phyloP scores from a whole-genome alignment of 1,140 invertebrate genomes.

The Hypothenemus hampei region DNA sequence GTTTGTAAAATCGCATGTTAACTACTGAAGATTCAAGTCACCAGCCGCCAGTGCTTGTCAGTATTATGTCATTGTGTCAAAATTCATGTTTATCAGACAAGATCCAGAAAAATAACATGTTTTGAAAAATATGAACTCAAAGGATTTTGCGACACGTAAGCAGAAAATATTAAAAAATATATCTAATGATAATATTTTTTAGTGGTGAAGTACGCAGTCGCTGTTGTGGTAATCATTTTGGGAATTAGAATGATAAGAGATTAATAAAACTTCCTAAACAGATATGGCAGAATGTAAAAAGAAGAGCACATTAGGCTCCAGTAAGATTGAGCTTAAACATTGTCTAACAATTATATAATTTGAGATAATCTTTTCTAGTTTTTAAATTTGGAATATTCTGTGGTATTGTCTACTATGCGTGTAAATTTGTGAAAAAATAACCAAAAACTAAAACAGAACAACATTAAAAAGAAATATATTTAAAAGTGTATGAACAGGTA shows the following conservation, averaged over 20 bases:
- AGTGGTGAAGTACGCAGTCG: constrained; percentile 5
- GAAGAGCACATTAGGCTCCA: constrained; percentile 4
- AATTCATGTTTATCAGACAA: too few species aligned
- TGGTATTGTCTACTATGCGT: constrained; percentile 7
- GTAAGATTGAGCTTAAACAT: background rate
- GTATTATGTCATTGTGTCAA: too few species aligned
- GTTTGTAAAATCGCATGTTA: too few species aligned
- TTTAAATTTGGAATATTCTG: constrained; percentile 11
- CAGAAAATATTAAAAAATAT: background rate
- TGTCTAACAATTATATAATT: background rate
- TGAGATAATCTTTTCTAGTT: constrained; percentile 5
- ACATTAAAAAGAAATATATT: background rate
- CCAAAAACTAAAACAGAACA: background rate
- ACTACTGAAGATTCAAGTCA: too few species aligned
- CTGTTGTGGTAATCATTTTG: constrained; percentile 5
- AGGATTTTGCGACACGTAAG: background rate
- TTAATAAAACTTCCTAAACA: background rate
- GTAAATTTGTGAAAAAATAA: constrained; percentile 15
- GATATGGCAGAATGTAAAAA: constrained; percentile 14
- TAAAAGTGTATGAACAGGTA: background rate
- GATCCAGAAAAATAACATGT: too few species aligned
- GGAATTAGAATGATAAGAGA: constrained; percentile 9
- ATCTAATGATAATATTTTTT: constrained; percentile 1
- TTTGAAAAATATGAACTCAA: background rate
- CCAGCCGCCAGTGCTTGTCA: too few species aligned